Percentiles rank a stretch among this genome's conserved stretches.
Conservation (phyloP, 1,140 invertebrate species). For the Protaetia brevitarsis region DNA sequence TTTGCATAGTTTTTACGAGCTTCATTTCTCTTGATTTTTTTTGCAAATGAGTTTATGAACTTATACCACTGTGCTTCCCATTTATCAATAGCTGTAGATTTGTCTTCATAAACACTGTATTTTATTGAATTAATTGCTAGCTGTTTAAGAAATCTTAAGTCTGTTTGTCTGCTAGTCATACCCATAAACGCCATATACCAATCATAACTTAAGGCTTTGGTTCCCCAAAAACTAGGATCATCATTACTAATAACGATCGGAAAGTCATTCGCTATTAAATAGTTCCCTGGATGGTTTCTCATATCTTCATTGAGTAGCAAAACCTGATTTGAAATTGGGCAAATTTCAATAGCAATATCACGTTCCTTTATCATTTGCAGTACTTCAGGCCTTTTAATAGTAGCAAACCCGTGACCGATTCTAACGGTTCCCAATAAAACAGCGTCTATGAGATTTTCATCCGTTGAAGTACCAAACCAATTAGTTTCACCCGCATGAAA, state of each 20-base stretch:
- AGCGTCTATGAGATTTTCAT: constrained; percentile 66
- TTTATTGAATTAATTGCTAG: constrained; percentile 66
- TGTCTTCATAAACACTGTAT: constrained; percentile 48
- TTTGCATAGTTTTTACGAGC: too few relatives aligned
- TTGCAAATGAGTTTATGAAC: too few relatives aligned
- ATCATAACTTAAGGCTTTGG: constrained; percentile 64
- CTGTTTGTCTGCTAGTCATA: constrained; percentile 58
- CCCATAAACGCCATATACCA: constrained; percentile 73
- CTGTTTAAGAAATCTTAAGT: constrained; percentile 64
- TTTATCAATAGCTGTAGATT: too few relatives aligned
- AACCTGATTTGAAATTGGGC: constrained; percentile 76
- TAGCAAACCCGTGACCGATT: constrained; percentile 62
- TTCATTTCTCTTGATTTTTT: too few relatives aligned
- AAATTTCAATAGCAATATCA: constrained; percentile 75
- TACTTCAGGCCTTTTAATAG: constrained; percentile 71
- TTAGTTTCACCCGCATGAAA: constrained; percentile 75
- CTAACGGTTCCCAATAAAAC: constrained; percentile 64
- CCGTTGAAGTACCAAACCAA: constrained; percentile 50
- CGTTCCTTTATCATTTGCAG: constrained; percentile 59
- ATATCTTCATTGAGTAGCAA: constrained; percentile 71
- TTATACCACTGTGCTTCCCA: too few relatives aligned
- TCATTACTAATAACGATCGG: constrained; percentile 63
- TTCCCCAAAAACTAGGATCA: constrained; percentile 67
- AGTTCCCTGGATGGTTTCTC: constrained; percentile 74
- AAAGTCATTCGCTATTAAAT: constrained; percentile 61